Evolutionary conservation across 2,113 vertebrate species (phyloP).

Genomic region (Epinephelus fuscoguttatus): DNA sequence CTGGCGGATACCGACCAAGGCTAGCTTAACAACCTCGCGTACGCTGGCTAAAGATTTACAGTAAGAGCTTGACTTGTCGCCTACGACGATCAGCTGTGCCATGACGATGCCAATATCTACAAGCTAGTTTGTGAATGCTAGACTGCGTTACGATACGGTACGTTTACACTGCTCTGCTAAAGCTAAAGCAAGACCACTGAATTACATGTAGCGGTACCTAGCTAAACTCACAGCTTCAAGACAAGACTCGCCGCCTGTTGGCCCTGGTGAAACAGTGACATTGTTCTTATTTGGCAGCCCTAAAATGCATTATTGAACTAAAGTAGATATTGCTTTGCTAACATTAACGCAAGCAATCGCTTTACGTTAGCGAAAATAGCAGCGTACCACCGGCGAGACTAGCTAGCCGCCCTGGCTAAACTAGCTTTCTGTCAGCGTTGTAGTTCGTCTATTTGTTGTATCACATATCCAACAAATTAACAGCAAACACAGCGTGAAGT

Average conservation of each 20-base stretch:
- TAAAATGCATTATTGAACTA: background rate
- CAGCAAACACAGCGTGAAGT: background rate
- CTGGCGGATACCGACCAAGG: background rate
- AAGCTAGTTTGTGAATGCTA: background rate
- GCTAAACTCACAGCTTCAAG: background rate
- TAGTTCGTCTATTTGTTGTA: background rate
- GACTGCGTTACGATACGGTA: background rate
- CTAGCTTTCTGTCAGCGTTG: background rate
- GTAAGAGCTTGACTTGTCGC: background rate
- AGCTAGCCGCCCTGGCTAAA: conserved; percentile 38
- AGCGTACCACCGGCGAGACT: background rate
- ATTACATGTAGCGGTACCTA: background rate
- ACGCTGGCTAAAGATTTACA: background rate
- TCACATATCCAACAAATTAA: background rate
- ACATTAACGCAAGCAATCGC: background rate
- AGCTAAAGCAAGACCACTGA: conserved; percentile 1
- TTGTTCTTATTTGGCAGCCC: background rate
- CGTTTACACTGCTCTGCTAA: conserved; percentile 15
- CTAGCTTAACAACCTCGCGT: background rate
- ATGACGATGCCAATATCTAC: conserved; percentile 24
- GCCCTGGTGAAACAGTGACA: background rate
- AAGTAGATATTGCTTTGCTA: background rate
- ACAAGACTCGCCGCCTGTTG: background rate
- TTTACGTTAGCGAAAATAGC: conserved; percentile 42
- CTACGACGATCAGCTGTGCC: background rate